A percentile compares a stretch with the other conserved stretches of the same genome.
phyloP scores from a whole-genome alignment of 2,113 vertebrate genomes.

The Otis tarda region DNA sequence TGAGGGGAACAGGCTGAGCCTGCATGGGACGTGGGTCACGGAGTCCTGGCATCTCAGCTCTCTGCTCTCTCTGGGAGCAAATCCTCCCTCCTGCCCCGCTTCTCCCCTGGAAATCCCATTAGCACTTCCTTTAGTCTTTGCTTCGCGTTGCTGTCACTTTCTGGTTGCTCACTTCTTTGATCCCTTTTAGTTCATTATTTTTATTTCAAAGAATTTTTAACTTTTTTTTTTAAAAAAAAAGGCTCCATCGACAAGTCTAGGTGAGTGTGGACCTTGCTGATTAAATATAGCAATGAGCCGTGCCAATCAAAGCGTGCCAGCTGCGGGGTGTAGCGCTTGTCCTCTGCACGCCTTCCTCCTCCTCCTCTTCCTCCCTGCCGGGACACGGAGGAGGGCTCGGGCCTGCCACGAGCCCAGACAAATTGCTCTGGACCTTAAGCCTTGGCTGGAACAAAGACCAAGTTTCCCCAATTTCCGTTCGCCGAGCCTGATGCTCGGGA shows the following conservation, averaged over 20 bases:
- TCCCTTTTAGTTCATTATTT: neutral
- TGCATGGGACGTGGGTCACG: accelerated
- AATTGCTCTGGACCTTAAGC: slow-evolving; percentile 46
- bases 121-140: neutral
- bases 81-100: neutral
- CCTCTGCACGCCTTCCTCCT: neutral
- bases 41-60: neutral
- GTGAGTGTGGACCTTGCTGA: neutral
- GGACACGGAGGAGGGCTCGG: neutral
- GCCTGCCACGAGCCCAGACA: neutral
- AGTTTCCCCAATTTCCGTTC: slow-evolving; percentile 9
- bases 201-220: neutral
- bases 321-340: neutral
- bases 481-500: neutral
- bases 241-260: neutral
- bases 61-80: neutral
- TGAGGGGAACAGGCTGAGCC: neutral
- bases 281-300: neutral
- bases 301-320: neutral
- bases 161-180: neutral
- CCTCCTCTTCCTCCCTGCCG: neutral
- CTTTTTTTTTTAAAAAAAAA: neutral
- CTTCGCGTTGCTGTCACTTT: neutral
- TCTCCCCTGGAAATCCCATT: slow-evolving; percentile 40
- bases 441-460: neutral